Evolutionary conservation across 2,113 vertebrate genomes (phyloP).

Genomic region (Oplegnathus fasciatus): DNA sequence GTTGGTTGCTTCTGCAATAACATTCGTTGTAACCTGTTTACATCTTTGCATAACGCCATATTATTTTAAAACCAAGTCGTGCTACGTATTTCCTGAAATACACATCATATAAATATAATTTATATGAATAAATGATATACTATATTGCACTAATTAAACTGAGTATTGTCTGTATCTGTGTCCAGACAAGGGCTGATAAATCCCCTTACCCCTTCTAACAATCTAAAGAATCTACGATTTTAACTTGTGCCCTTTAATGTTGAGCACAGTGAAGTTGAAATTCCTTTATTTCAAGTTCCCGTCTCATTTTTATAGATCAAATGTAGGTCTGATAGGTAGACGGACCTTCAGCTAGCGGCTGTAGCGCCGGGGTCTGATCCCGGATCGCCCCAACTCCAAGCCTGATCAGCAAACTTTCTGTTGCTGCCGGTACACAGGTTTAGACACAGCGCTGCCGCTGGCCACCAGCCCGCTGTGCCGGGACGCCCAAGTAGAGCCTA

Average conservation of each 20-base stretch:
- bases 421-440: no score
- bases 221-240: not conserved
- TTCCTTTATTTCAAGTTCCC: not conserved
- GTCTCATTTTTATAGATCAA: not conserved
- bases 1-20: constrained; percentile 8
- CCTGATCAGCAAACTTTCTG: no score
- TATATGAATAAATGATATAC: constrained; percentile 50
- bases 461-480: no score
- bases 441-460: no score
- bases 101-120: constrained; percentile 2
- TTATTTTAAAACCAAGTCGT: constrained; percentile 2
- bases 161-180: not conserved
- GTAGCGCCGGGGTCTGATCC: no score
- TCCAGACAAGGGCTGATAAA: not conserved
- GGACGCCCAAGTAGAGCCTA: no score
- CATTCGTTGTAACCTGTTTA: not conserved
- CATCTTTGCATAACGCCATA: not conserved
- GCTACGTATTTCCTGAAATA: not conserved
- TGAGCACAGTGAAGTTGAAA: not conserved
- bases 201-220: not conserved
- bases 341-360: no score
- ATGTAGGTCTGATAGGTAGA: no score
- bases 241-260: not conserved
- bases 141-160: constrained; percentile 24
- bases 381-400: no score